Evolutionary conservation across 1,140 invertebrate species (phyloP).

Genomic region (Sitophilus oryzae): DNA sequence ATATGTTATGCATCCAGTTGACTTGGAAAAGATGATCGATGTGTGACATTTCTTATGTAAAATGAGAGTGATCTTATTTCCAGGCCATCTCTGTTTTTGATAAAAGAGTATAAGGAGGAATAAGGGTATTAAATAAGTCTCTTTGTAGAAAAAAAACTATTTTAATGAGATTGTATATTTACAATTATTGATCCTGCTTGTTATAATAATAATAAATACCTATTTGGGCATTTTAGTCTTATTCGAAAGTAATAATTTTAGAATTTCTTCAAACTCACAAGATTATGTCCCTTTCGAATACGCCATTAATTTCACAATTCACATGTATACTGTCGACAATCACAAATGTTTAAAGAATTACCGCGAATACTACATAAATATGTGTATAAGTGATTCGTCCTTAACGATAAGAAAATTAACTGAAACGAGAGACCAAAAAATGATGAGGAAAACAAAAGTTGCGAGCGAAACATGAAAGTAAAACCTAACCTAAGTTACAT

Average conservation of each 20-base stretch:
- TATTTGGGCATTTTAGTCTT: constrained; percentile 13
- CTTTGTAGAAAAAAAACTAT: constrained; percentile 37
- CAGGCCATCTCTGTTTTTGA: neutral
- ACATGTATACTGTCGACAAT: neutral
- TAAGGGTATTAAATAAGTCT: constrained; percentile 16
- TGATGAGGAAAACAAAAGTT: constrained; percentile 22
- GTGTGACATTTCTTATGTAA: no score
- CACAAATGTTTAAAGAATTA: neutral
- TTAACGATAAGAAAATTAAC: constrained; percentile 9
- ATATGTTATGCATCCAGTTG: no score
- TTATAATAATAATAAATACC: constrained; percentile 12
- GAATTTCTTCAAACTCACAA: constrained; percentile 12
- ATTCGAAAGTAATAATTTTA: constrained; percentile 11
- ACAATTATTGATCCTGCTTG: constrained; percentile 31
- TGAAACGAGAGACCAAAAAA: constrained; percentile 10
- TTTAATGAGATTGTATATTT: constrained; percentile 40
- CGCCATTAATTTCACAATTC: neutral
- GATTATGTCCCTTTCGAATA: constrained; percentile 1
- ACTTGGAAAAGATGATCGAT: no score
- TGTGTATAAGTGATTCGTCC: neutral
- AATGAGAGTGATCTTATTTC: no score
- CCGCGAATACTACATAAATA: constrained; percentile 8
- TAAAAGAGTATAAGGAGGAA: constrained; percentile 1
- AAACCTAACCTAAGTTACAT: constrained; percentile 13
- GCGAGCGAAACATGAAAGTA: constrained; percentile 17